Evolutionary conservation across 2,113 vertebrate genomes (phyloP), one percentile per base, ranked within the genome.

Genomic region (Anolis sagrei): DNA sequence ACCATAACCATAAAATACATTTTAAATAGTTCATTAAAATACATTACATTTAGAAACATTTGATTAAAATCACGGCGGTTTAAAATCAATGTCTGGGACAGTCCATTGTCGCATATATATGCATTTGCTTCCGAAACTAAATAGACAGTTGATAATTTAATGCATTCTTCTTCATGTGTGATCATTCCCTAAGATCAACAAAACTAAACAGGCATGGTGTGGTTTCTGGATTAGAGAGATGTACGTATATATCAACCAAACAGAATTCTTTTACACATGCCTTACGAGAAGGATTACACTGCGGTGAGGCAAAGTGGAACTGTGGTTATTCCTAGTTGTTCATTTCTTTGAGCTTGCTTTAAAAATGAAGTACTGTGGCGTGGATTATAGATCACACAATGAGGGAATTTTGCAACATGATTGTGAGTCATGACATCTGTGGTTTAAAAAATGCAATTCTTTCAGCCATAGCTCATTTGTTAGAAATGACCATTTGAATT

Each of bases 371-470:
- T 54, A 75, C 79, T 84, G 87, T 27, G 7, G 39, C 39, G 86
- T 84, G 82, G 85, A 87, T 92, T 91, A 92, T 62, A 91, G 86
- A 91, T 92, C 91, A 81, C 75, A 89, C 83, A 87, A 91, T 76
- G 58, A 51, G 7, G 36, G 73, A 89, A 87, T 85, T 73, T 32
- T 75, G 68, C 80, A 84, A 88, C 86, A 19, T 1, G 10, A 23
- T 34, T 27, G 84, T 90, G 87, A 92, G 70, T 93, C 81, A 86
- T 0, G 0, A 19, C 70, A 70, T 92, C 29, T 68, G 64, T 68
- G 64, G 64, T 29, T 68, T 68, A 68, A 66, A 66, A 92, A 93
- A 90, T 34, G 75, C 83, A 79, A 85, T 16, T 51, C 72, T 79
- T 77, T 87, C 88, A 87, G 58, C 83, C 89, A 88, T 5, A 18